Evolutionary conservation across 2,888 invertebrate species (phyloP).

Genomic region (Vesta saturnalis): DNA sequence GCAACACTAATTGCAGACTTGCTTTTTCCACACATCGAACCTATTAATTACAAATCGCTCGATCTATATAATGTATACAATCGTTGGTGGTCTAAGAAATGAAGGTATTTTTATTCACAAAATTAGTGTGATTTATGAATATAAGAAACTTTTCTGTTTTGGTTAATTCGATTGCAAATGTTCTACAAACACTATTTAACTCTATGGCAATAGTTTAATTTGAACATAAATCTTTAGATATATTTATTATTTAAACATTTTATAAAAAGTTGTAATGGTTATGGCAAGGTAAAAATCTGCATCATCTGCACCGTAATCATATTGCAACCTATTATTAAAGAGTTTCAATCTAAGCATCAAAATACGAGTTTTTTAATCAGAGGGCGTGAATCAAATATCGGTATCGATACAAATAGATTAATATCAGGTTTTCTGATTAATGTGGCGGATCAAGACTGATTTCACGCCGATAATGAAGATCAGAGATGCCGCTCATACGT

Average conservation of each 20-base stretch:
- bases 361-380: constrained; percentile 32
- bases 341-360: constrained; percentile 34
- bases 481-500: constrained; percentile 37
- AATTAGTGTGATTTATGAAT: constrained; percentile 11
- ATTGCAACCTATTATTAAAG: constrained; percentile 33
- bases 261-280: neutral
- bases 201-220: neutral
- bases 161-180: no score
- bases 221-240: neutral
- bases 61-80: constrained; percentile 29
- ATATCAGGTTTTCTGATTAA: constrained; percentile 35
- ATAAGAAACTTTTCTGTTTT: neutral
- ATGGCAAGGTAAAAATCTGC: constrained; percentile 3
- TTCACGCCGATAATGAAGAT: constrained; percentile 39
- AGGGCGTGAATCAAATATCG: constrained; percentile 37
- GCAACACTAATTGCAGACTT: constrained; percentile 31
- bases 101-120: constrained; percentile 15
- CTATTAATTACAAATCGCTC: constrained; percentile 34
- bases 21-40: constrained; percentile 32
- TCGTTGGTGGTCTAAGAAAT: constrained; percentile 31
- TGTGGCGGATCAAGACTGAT: constrained; percentile 39
- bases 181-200: no score
- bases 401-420: constrained; percentile 40
- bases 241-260: neutral
- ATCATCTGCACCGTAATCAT: constrained; percentile 24